phyloP scores from a whole-genome alignment of 2,113 vertebrate species.

The Tragelaphus strepsiceros region DNA sequence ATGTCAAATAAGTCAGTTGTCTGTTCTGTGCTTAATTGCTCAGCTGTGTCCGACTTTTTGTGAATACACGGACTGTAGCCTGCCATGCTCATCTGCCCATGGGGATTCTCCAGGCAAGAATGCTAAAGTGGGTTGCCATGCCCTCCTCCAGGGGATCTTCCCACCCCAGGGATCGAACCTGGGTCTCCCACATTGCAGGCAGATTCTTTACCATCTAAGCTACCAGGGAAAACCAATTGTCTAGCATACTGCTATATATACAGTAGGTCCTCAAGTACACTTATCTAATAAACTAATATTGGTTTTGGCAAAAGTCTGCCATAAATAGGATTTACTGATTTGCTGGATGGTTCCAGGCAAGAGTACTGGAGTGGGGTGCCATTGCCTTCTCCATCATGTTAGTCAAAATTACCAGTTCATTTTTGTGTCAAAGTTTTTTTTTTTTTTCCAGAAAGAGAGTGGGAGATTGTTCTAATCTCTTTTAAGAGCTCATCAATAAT shows the following conservation, averaged over 20 bases:
- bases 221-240: not conserved
- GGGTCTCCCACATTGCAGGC: not conserved
- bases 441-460: conserved; percentile 45
- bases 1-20: not conserved
- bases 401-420: conserved; percentile 49
- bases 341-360: not conserved
- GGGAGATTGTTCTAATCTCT: conserved; percentile 69
- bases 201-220: not conserved
- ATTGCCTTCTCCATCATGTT: not conserved
- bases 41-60: not conserved
- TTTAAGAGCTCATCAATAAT: conserved; percentile 75
- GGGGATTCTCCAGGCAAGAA: not conserved
- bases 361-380: too few relatives aligned
- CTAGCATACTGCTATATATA: not conserved
- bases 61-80: not conserved
- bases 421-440: conserved; percentile 9
- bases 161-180: not conserved
- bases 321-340: not conserved
- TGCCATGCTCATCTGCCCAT: not conserved
- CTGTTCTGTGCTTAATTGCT: not conserved
- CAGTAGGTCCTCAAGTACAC: not conserved
- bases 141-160: not conserved
- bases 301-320: not conserved
- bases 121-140: not conserved
- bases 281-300: not conserved